Conservation (phyloP, 2,113 vertebrate genomes). For the Rhinichthys klamathensis region DNA sequence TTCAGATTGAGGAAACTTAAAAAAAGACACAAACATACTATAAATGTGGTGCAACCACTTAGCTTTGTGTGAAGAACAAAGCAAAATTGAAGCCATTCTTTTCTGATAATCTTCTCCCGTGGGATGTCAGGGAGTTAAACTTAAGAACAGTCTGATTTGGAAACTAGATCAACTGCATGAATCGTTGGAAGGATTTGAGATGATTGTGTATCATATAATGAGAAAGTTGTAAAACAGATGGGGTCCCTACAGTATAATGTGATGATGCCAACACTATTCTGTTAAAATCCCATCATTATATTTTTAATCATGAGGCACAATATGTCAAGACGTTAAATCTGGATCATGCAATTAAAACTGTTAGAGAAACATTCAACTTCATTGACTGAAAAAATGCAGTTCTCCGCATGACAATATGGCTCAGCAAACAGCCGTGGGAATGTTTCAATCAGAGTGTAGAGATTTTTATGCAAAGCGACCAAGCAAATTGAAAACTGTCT, state of each 20-base stretch:
- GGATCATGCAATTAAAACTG: not conserved
- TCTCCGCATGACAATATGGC: not conserved
- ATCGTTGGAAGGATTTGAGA: not conserved
- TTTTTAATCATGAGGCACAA: not conserved
- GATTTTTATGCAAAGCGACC: conserved; percentile 2
- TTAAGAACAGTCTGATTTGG: not conserved
- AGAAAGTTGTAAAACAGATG: not conserved
- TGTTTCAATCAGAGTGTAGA: not conserved
- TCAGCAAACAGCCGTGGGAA: not conserved
- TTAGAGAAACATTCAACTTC: not conserved
- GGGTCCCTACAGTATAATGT: not conserved
- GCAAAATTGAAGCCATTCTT: not conserved
- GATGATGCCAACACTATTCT: not conserved
- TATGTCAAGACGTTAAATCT: not conserved
- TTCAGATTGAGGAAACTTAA: not conserved
- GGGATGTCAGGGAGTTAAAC: not conserved
- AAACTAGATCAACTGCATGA: not conserved
- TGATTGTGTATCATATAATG: not conserved
- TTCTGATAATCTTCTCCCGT: not conserved
- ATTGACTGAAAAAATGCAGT: not conserved
- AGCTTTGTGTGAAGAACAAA: not conserved
- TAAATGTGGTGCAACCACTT: not conserved
- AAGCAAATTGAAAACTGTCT: conserved; percentile 18
- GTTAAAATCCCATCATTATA: not conserved
- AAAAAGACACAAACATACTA: not conserved